Conservation (phyloP, 2,797 vertebrate genomes). For the Microhierax caerulescens region DNA sequence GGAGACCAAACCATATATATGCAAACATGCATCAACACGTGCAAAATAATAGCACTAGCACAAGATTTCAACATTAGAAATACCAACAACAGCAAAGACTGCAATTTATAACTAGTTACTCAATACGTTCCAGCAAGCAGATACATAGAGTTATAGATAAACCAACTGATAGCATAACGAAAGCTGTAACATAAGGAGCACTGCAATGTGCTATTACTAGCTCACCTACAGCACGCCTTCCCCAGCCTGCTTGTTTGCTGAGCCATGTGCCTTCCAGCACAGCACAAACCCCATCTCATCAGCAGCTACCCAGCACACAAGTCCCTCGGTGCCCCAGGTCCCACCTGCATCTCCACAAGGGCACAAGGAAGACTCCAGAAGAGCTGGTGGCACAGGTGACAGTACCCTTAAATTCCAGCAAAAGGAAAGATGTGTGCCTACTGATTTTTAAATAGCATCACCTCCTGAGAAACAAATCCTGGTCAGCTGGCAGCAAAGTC, state of each 20-base stretch:
- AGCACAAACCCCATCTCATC: not conserved
- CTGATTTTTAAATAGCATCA: not conserved
- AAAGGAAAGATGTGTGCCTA: accelerated
- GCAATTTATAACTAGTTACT: not conserved
- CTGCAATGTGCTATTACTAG: not conserved
- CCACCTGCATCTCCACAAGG: not conserved
- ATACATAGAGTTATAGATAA: not conserved
- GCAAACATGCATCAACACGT: not conserved
- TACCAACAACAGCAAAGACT: not conserved
- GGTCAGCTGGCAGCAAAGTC: not conserved
- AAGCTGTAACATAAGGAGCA: not conserved
- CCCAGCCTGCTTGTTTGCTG: not conserved
- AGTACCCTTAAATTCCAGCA: not conserved
- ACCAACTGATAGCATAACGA: not conserved
- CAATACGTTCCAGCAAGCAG: not conserved
- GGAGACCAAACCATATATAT: not conserved
- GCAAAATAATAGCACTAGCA: not conserved
- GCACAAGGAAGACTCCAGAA: not conserved
- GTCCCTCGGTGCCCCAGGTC: not conserved
- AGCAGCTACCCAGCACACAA: not conserved
- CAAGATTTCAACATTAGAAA: not conserved
- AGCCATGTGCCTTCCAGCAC: not conserved
- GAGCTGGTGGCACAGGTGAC: not conserved
- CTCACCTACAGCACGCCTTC: not conserved
- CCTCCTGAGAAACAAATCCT: not conserved